Conservation (phyloP, 2,113 vertebrate genomes). For the Thymallus thymallus region DNA sequence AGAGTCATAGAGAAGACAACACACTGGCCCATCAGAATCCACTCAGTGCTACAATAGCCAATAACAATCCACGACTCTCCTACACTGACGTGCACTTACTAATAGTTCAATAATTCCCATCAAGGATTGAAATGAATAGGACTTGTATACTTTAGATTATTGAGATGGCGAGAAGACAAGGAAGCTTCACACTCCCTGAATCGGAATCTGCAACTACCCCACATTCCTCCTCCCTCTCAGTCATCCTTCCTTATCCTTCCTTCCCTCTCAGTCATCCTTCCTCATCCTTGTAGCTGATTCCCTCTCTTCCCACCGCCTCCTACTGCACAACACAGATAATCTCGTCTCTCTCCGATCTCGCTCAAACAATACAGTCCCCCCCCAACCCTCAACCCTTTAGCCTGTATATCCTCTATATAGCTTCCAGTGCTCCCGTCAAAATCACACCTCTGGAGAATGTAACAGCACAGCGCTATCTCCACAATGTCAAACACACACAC, state of each 20-base stretch:
- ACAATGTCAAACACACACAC: slow-evolving; percentile 21
- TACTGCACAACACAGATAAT: slow-evolving; percentile 15
- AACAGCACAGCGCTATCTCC: slow-evolving; percentile 58
- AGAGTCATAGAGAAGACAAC: background rate
- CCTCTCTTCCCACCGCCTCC: background rate
- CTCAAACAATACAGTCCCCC: slow-evolving; percentile 31
- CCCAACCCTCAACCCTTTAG: background rate
- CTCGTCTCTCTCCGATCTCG: slow-evolving; percentile 35
- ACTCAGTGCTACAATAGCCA: background rate
- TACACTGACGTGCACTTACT: too few relatives aligned
- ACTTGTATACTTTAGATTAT: too few relatives aligned
- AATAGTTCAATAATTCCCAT: too few relatives aligned
- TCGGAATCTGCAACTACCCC: background rate
- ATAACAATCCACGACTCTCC: too few relatives aligned
- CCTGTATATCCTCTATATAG: slow-evolving; percentile 7
- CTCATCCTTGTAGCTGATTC: background rate
- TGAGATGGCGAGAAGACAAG: too few relatives aligned
- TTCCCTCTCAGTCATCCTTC: background rate
- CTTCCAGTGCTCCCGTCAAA: slow-evolving; percentile 59
- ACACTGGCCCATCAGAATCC: background rate
- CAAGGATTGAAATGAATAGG: too few relatives aligned
- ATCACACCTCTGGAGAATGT: slow-evolving; percentile 77
- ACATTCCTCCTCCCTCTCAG: slow-evolving; percentile 1
- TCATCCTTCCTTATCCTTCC: background rate
- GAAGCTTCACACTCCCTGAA: background rate